Percentiles rank a stretch among this genome's conserved stretches.
phyloP scores from a whole-genome alignment of 2,888 invertebrate species.

The Cephonodes hylas region DNA sequence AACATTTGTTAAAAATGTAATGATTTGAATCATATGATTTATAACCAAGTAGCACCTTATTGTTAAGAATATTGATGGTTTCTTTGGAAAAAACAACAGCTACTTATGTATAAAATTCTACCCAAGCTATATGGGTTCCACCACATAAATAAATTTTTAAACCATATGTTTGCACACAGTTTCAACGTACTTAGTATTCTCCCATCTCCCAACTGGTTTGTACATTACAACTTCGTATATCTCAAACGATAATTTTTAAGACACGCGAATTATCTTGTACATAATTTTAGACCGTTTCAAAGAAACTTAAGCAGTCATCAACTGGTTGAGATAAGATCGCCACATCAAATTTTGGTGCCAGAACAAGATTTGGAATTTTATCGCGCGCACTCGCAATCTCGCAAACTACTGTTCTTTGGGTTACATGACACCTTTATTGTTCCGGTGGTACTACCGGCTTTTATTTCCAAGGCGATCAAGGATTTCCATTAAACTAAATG shows the following conservation, averaged over 20 bases:
- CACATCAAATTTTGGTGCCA: neutral
- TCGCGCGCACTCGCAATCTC: neutral
- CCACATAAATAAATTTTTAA: too few relatives aligned
- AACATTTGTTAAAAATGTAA: too few relatives aligned
- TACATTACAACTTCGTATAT: neutral
- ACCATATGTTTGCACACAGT: too few relatives aligned
- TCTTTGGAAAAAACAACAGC: too few relatives aligned
- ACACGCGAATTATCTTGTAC: neutral
- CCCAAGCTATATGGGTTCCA: too few relatives aligned
- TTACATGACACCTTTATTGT: conserved; percentile 8
- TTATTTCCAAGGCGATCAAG: neutral
- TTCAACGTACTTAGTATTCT: neutral
- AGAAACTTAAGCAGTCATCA: neutral
- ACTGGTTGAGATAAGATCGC: neutral
- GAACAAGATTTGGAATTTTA: conserved; percentile 8
- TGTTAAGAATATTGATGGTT: too few relatives aligned
- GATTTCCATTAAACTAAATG: neutral
- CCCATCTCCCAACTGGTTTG: neutral
- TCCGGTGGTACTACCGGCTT: neutral
- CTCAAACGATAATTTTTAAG: neutral
- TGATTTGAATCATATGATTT: too few relatives aligned
- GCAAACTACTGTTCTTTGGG: neutral
- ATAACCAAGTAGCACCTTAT: neutral
- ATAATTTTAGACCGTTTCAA: neutral
- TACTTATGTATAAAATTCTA: too few relatives aligned